These are phyloP conservation scores for Semaprochilodus insignis DNA, from an alignment of 2,797 vertebrate species.

Conservation along the genomic window DNA sequence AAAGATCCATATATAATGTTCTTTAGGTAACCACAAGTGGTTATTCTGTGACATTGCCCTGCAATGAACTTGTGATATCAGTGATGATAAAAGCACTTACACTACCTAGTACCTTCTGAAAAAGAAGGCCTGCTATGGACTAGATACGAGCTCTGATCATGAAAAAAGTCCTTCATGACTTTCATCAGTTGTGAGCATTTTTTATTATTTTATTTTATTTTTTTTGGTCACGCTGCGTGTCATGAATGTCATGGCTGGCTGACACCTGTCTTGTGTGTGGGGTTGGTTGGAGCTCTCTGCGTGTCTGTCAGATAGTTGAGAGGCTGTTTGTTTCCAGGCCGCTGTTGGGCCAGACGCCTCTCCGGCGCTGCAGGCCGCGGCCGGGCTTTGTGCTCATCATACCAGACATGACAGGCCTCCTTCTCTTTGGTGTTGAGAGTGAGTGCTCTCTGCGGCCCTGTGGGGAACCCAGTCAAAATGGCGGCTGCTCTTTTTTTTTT, in stretches of 20 bases:
- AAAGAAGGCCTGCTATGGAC: slow-evolving; percentile 33
- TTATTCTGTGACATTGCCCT: neutral
- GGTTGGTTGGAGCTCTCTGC: slow-evolving; percentile 76
- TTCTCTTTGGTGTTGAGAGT: slow-evolving; percentile 79
- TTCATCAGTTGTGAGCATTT: slow-evolving; percentile 48
- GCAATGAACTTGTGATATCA: slow-evolving; percentile 23
- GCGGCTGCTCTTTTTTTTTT: slow-evolving; percentile 62
- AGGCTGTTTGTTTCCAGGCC: slow-evolving; percentile 75
- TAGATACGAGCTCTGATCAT: slow-evolving; percentile 48
- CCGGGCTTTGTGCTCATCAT: slow-evolving; percentile 82
- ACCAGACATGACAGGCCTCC: slow-evolving; percentile 81
- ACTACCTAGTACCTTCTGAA: slow-evolving; percentile 22
- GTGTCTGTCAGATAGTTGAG: slow-evolving; percentile 64
- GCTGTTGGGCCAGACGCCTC: slow-evolving; percentile 73
- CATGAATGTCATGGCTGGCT: slow-evolving; percentile 68
- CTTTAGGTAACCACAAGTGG: neutral
- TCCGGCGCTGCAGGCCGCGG: slow-evolving; percentile 73
- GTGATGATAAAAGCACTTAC: slow-evolving; percentile 31
- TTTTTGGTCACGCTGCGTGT: slow-evolving; percentile 60
- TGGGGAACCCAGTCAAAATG: slow-evolving; percentile 73
- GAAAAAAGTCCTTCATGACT: slow-evolving; percentile 40
- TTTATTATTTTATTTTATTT: slow-evolving; percentile 44
- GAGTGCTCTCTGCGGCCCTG: slow-evolving; percentile 75
- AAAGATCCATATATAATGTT: neutral
- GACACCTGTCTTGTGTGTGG: slow-evolving; percentile 75